Percentiles rank a stretch among this genome's conserved stretches.
Evolutionary conservation across 1,140 invertebrate species (phyloP).

Genomic region (silkworm (Bombyx mori)): ASM3026992v2 NC_085107.1:81501-82000

Average conservation of each 20-base stretch:
- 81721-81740: constrained; percentile 28
- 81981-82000: constrained; percentile 29
- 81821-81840: constrained; percentile 35
- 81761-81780: constrained; percentile 77
- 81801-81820: constrained; percentile 74
- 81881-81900: constrained; percentile 84
- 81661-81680: constrained; percentile 69
- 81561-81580: constrained; percentile 79
- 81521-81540: constrained; percentile 69
- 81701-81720: constrained; percentile 28
- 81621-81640: constrained; percentile 36
- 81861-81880: constrained; percentile 74
- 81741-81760: constrained; percentile 56
- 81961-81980: constrained; percentile 12
- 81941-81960: constrained; percentile 47
- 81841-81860: constrained; percentile 64
- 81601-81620: constrained; percentile 42
- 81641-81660: constrained; percentile 46
- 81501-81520: constrained; percentile 87
- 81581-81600: constrained; percentile 74
- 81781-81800: constrained; percentile 83
- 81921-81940: constrained; percentile 79
- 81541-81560: constrained; percentile 50
- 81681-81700: constrained; percentile 63
- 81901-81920: constrained; percentile 83